Conservation (phyloP, 2,797 vertebrate genomes). For the Cryptoblepharus egeriae region DNA sequence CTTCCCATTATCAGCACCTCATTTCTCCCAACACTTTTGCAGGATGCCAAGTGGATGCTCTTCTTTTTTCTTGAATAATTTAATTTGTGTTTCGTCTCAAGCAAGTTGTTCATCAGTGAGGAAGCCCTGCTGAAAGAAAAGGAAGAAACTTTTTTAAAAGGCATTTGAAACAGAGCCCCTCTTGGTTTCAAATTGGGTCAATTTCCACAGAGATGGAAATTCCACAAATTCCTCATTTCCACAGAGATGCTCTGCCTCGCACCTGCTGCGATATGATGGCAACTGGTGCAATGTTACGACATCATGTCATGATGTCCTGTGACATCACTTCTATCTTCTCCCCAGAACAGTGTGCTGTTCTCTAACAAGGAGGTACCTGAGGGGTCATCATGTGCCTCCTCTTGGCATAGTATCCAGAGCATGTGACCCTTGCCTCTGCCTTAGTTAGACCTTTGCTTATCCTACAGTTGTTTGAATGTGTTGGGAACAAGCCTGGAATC, state of each 20-base stretch:
- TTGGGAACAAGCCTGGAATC: neutral
- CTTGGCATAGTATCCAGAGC: too few relatives aligned
- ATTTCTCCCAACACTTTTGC: neutral
- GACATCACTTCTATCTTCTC: too few relatives aligned
- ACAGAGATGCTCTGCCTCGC: too few relatives aligned
- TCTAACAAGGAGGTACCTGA: too few relatives aligned
- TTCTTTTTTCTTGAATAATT: neutral
- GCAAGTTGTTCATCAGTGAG: neutral
- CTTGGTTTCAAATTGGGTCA: neutral
- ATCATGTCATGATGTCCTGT: too few relatives aligned
- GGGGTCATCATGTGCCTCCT: too few relatives aligned
- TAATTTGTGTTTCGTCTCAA: neutral
- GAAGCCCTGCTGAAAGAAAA: constrained; percentile 18
- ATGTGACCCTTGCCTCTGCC: too few relatives aligned
- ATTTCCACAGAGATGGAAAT: neutral
- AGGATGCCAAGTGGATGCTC: neutral
- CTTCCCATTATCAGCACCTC: neutral
- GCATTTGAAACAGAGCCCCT: neutral
- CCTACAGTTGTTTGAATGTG: neutral
- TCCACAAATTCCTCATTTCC: too few relatives aligned
- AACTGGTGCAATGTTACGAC: too few relatives aligned
- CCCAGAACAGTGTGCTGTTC: too few relatives aligned
- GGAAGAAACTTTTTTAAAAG: neutral
- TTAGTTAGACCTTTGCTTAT: too few relatives aligned
- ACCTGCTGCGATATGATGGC: too few relatives aligned